These are phyloP conservation scores for Balanococcus diminutus DNA, from an alignment of 2,888 invertebrate genomes.

Conservation along the genomic window DNA sequence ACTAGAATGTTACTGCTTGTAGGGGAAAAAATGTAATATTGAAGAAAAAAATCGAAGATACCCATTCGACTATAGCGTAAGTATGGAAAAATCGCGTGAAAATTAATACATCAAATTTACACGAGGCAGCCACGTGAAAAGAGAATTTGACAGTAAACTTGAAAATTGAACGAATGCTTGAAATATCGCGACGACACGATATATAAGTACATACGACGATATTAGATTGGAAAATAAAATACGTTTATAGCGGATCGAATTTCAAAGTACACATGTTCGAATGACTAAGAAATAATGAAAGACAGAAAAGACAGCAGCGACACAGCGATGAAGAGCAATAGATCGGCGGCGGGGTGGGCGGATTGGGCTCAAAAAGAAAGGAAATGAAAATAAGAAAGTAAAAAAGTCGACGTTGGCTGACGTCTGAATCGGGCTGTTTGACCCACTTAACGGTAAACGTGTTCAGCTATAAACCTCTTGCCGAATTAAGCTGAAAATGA, in stretches of 20 bases:
- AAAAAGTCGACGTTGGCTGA: slow-evolving; percentile 24
- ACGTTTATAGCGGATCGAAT: not conserved
- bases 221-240: not conserved
- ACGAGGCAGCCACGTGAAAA: not conserved
- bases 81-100: no score
- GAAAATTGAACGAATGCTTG: not conserved
- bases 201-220: not conserved
- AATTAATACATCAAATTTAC: not conserved
- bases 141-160: not conserved
- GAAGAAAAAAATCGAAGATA: no score
- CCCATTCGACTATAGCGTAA: no score
- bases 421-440: slow-evolving; percentile 29
- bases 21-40: no score
- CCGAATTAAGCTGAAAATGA: slow-evolving; percentile 35
- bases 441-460: slow-evolving; percentile 37
- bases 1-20: no score
- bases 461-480: slow-evolving; percentile 30
- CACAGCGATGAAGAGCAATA: not conserved
- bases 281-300: not conserved
- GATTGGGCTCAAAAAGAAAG: not conserved
- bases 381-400: not conserved
- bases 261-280: not conserved
- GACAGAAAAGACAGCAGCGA: not conserved
- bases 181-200: no score
- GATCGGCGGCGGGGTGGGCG: no score